Evolutionary conservation across 2,888 invertebrate species (phyloP).

Genomic region (Meloe dianella): DNA sequence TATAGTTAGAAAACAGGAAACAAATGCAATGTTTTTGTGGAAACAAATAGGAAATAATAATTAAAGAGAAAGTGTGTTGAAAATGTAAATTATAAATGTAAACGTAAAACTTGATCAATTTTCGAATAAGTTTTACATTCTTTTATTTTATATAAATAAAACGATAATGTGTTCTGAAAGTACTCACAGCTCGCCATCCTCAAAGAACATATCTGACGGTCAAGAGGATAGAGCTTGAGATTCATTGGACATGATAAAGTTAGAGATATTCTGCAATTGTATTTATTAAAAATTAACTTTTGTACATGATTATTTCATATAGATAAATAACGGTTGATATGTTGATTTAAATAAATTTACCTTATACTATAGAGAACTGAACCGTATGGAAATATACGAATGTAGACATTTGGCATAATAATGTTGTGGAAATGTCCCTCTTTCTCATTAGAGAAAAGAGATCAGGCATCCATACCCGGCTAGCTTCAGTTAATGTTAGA

Average conservation of each 20-base stretch:
- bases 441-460: slow-evolving; percentile 97
- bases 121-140: not conserved
- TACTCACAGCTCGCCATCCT: slow-evolving; percentile 97
- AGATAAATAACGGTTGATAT: slow-evolving; percentile 18
- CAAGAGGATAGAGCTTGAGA: slow-evolving; percentile 93
- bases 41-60: not conserved
- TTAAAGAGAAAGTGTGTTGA: not conserved
- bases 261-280: slow-evolving; percentile 80
- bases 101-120: not conserved
- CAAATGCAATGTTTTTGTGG: not conserved
- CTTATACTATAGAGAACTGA: slow-evolving; percentile 94
- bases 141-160: not conserved
- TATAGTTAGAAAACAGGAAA: slow-evolving; percentile 56
- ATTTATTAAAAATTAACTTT: slow-evolving; percentile 14
- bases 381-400: slow-evolving; percentile 94
- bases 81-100: not conserved
- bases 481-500: slow-evolving; percentile 91
- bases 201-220: slow-evolving; percentile 92
- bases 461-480: slow-evolving; percentile 98
- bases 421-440: slow-evolving; percentile 97
- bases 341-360: slow-evolving; percentile 57
- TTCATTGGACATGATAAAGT: slow-evolving; percentile 98
- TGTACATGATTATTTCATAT: too few relatives aligned
- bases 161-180: slow-evolving; percentile 12
- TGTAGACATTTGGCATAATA: slow-evolving; percentile 97